Evolutionary conservation across 2,888 invertebrate genomes (phyloP).

Genomic region (Micoletzkya japonica): DNA sequence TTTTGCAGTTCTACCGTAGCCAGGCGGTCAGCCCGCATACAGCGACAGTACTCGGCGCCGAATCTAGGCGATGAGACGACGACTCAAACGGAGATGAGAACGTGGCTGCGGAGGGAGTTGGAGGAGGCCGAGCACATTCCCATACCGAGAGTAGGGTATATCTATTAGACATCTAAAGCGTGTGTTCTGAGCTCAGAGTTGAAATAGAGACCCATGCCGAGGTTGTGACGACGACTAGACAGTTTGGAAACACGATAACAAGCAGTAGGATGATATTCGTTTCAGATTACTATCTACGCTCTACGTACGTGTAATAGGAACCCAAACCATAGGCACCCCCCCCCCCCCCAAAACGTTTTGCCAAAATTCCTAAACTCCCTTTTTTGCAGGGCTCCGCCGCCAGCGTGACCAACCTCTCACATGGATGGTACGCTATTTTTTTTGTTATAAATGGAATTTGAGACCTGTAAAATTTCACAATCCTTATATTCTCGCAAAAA

Average conservation of each 20-base stretch:
- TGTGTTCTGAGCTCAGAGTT: too few species aligned
- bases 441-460: not conserved
- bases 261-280: too few species aligned
- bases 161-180: too few species aligned
- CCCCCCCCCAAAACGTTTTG: too few species aligned
- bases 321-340: too few species aligned
- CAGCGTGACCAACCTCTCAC: constrained; percentile 1
- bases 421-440: not conserved
- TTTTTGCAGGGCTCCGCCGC: constrained; percentile 20
- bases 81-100: constrained; percentile 26
- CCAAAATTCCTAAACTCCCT: not conserved
- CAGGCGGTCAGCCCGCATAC: not conserved
- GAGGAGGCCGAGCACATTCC: constrained; percentile 46
- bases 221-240: too few species aligned
- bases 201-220: too few species aligned
- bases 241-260: too few species aligned
- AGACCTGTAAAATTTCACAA: not conserved
- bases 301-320: too few species aligned
- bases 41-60: constrained; percentile 34
- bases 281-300: too few species aligned
- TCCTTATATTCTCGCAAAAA: not conserved
- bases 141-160: constrained; percentile 25
- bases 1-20: too few species aligned
- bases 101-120: constrained; percentile 44
- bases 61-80: constrained; percentile 34